Evolutionary conservation across 2,113 vertebrate species (phyloP).

Genomic region (Mesembrinibis cayennensis): DNA sequence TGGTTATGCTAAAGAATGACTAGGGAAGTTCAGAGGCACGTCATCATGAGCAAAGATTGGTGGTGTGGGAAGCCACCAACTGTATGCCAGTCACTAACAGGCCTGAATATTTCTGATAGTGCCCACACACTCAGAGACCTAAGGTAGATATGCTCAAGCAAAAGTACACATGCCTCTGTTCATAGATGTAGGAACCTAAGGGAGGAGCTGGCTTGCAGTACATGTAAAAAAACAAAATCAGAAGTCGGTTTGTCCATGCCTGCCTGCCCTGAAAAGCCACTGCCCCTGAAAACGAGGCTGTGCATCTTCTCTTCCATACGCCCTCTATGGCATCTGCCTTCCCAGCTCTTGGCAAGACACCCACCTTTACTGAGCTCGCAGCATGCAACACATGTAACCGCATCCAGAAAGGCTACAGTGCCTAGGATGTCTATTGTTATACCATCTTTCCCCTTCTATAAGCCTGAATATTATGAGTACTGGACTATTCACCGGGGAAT

Average conservation of each 20-base stretch:
- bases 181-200: fast-evolving
- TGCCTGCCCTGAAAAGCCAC: neutral
- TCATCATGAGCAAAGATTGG: neutral
- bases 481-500: neutral
- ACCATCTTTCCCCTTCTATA: neutral
- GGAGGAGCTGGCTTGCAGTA: neutral
- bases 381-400: neutral
- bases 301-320: neutral
- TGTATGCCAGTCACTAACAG: neutral
- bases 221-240: neutral
- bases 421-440: neutral
- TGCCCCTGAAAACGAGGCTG: neutral
- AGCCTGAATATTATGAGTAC: neutral
- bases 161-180: neutral
- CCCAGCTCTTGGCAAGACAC: neutral
- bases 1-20: neutral
- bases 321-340: too few species aligned
- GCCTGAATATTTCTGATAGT: neutral
- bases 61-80: neutral
- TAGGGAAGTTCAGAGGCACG: neutral
- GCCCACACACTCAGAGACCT: neutral
- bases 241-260: neutral
- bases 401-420: too few species aligned
- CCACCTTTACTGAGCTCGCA: neutral
- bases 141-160: neutral